Evolutionary conservation across 2,113 vertebrate species (phyloP).

Genomic region (Taurulus bubalis): DNA sequence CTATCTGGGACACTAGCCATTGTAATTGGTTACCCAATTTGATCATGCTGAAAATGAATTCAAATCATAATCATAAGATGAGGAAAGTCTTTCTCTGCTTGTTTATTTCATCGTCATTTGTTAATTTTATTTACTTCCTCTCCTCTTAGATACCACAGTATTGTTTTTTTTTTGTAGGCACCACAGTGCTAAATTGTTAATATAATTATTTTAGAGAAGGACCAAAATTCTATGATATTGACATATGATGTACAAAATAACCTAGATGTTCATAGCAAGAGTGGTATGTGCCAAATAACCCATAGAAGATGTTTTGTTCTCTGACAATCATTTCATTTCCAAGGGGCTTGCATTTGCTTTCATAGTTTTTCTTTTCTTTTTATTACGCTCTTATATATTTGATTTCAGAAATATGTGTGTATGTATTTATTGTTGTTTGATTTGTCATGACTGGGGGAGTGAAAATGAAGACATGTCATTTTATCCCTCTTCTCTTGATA

Average conservation of each 20-base stretch:
- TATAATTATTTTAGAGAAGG: slow-evolving; percentile 94
- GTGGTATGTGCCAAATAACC: slow-evolving; percentile 92
- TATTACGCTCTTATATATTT: slow-evolving; percentile 80
- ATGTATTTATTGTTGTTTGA: slow-evolving; percentile 86
- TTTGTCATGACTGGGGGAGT: slow-evolving; percentile 75
- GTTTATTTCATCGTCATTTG: slow-evolving; percentile 83
- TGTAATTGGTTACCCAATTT: slow-evolving; percentile 67
- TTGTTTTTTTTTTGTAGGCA: slow-evolving; percentile 86
- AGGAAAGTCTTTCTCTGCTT: slow-evolving; percentile 82
- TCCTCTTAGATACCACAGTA: slow-evolving; percentile 92
- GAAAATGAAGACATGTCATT: slow-evolving; percentile 72
- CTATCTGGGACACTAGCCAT: slow-evolving; percentile 60
- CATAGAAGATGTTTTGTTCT: slow-evolving; percentile 77
- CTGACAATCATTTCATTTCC: slow-evolving; percentile 92
- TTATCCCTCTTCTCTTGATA: slow-evolving; percentile 69
- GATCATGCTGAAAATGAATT: slow-evolving; percentile 73
- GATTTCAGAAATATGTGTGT: slow-evolving; percentile 80
- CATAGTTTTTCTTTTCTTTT: slow-evolving; percentile 70
- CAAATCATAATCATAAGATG: slow-evolving; percentile 78
- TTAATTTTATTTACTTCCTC: slow-evolving; percentile 88
- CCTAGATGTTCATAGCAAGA: slow-evolving; percentile 85
- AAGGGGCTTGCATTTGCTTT: slow-evolving; percentile 81
- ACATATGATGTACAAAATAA: slow-evolving; percentile 87
- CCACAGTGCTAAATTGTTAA: slow-evolving; percentile 91
- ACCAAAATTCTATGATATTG: slow-evolving; percentile 92